Percentiles rank a stretch among this genome's conserved stretches.
These are phyloP conservation scores for Drosophila parabipectinata DNA, from an alignment of 1,140 invertebrate species.

Conservation along the genomic window DNA sequence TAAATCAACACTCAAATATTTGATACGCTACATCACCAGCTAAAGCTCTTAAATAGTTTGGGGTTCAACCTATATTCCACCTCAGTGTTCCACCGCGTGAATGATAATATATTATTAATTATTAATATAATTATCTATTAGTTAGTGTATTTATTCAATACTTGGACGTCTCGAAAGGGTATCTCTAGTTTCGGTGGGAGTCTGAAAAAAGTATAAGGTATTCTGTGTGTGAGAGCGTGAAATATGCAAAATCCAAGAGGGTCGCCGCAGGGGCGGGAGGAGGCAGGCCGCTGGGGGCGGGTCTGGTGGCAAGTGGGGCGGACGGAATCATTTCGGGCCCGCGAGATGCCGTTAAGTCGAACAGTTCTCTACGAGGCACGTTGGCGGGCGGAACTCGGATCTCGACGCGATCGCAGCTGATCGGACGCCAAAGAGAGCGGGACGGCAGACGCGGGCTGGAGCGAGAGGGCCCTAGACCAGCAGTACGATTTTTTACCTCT, in stretches of 20 bases:
- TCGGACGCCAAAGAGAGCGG: conserved; percentile 48
- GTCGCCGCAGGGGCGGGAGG: background rate
- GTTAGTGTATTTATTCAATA: too few species aligned
- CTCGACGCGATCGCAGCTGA: conserved; percentile 50
- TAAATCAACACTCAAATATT: conserved; percentile 6
- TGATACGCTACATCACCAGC: conserved; percentile 2
- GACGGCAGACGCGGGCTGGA: conserved; percentile 28
- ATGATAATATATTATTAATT: too few species aligned
- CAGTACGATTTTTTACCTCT: background rate
- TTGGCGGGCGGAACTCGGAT: conserved; percentile 56
- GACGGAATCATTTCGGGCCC: conserved; percentile 16
- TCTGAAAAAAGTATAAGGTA: background rate
- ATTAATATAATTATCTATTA: too few species aligned
- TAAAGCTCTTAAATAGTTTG: too few species aligned
- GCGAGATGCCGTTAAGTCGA: conserved; percentile 31
- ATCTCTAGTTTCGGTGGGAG: background rate
- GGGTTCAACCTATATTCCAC: too few species aligned
- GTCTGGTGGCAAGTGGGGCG: background rate
- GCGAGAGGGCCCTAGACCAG: background rate
- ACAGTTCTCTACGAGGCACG: conserved; percentile 67
- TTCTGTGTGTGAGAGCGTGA: conserved; percentile 58
- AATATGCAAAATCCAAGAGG: conserved; percentile 48
- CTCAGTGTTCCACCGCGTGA: too few species aligned
- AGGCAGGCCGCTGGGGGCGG: background rate
- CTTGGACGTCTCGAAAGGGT: too few species aligned